Conservation (phyloP, 2,888 invertebrate species). For the Spatulosminthurus flaviceps region DNA sequence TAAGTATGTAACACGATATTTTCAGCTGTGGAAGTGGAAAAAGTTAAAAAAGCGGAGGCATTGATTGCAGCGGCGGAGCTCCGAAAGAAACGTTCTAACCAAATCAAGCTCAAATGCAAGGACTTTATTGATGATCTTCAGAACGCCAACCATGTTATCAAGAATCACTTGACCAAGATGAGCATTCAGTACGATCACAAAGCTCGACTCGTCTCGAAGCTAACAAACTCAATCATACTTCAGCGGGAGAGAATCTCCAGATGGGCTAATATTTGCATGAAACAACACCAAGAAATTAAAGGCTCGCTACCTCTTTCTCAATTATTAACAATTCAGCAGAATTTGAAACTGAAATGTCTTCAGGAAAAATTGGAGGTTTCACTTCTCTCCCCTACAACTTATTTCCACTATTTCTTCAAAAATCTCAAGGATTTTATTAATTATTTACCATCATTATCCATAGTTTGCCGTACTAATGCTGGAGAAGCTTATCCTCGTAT, state of each 20-base stretch:
- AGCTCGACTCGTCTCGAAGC: slow-evolving; percentile 6
- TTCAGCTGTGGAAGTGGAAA: slow-evolving; percentile 12
- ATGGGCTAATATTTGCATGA: background rate
- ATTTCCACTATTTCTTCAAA: background rate
- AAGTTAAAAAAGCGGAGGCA: background rate
- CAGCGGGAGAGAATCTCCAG: slow-evolving; percentile 26
- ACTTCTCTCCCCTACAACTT: background rate
- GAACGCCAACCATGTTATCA: background rate
- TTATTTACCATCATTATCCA: background rate
- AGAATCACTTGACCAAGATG: slow-evolving; percentile 20
- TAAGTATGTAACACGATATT: background rate
- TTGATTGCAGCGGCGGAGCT: background rate
- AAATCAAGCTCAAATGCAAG: background rate
- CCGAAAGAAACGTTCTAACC: background rate
- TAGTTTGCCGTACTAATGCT: slow-evolving; percentile 31
- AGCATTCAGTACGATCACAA: slow-evolving; percentile 24
- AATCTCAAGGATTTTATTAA: background rate
- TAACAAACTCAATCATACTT: background rate
- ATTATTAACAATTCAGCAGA: background rate
- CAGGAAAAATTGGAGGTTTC: slow-evolving; percentile 29
- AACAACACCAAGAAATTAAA: background rate
- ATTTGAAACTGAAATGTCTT: slow-evolving; percentile 26
- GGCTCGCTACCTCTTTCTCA: background rate
- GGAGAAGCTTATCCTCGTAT: background rate
- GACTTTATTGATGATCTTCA: background rate